These are phyloP conservation scores for Platycercus adscitus DNA, from an alignment of 2,113 vertebrate genomes.

Conservation along the genomic window DNA sequence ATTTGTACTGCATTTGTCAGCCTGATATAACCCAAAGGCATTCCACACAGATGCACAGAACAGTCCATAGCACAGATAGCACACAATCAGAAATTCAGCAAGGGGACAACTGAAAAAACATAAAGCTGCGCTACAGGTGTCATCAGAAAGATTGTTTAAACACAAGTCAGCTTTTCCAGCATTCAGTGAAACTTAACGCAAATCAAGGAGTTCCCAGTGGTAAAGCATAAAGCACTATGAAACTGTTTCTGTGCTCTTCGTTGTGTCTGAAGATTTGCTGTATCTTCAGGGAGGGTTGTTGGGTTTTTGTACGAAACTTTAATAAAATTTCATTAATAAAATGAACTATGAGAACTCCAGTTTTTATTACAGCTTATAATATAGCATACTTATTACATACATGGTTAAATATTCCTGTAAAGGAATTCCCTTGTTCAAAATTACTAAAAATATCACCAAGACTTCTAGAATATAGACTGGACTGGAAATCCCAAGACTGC, in stretches of 20 bases:
- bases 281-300: not conserved
- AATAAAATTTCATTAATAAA: not conserved
- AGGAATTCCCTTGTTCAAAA: not conserved
- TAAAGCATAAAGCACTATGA: fast-evolving
- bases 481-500: not conserved
- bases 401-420: not conserved
- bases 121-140: not conserved
- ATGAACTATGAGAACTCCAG: not conserved
- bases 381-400: not conserved
- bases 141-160: not conserved
- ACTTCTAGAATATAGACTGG: not conserved
- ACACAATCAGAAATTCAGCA: not conserved
- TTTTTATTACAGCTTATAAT: not conserved
- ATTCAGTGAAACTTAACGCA: not conserved
- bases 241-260: not conserved
- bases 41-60: not conserved
- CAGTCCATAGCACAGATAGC: not conserved
- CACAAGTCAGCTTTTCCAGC: not conserved
- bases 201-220: not conserved
- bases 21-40: not conserved
- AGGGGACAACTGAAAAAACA: not conserved
- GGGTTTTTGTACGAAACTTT: not conserved
- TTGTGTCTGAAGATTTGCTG: not conserved
- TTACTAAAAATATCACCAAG: not conserved
- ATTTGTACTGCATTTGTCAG: not conserved